A percentile compares a stretch with the other conserved stretches of the same genome.
These are phyloP conservation scores for Oophaga pumilio DNA, from an alignment of 2,113 vertebrate species.

Conservation along the genomic window DNA sequence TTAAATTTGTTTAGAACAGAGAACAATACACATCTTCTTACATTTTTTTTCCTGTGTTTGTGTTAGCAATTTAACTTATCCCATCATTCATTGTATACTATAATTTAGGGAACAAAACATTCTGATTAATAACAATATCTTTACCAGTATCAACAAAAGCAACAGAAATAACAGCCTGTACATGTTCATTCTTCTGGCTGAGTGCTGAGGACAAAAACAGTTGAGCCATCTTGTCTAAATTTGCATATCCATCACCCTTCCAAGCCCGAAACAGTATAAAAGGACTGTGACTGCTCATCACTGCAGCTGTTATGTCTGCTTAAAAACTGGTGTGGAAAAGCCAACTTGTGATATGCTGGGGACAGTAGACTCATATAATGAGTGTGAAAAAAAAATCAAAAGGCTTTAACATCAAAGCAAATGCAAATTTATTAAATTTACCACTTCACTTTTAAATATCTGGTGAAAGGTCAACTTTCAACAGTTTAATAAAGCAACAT, in stretches of 20 bases:
- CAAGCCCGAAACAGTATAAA: neutral
- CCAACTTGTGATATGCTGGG: slow-evolving; percentile 4
- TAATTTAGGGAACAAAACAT: neutral
- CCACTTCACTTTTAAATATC: neutral
- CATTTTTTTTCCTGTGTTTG: neutral
- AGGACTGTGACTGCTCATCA: neutral
- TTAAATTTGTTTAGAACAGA: no score
- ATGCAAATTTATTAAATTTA: neutral
- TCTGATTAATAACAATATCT: neutral
- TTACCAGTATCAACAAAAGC: no score
- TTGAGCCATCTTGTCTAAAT: neutral
- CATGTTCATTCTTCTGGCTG: neutral
- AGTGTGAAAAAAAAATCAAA: neutral
- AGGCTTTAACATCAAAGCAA: neutral
- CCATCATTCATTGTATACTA: neutral
- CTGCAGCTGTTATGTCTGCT: neutral
- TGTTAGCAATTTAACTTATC: neutral
- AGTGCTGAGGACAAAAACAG: neutral
- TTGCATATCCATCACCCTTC: neutral
- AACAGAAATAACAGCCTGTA: neutral
- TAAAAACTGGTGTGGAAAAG: neutral
- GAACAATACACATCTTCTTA: neutral
- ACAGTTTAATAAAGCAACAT: neutral
- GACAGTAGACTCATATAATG: slow-evolving; percentile 11
- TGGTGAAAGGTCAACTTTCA: neutral